Conservation (phyloP, 2,888 invertebrate species). For the Meteorus cinctellus region DNA sequence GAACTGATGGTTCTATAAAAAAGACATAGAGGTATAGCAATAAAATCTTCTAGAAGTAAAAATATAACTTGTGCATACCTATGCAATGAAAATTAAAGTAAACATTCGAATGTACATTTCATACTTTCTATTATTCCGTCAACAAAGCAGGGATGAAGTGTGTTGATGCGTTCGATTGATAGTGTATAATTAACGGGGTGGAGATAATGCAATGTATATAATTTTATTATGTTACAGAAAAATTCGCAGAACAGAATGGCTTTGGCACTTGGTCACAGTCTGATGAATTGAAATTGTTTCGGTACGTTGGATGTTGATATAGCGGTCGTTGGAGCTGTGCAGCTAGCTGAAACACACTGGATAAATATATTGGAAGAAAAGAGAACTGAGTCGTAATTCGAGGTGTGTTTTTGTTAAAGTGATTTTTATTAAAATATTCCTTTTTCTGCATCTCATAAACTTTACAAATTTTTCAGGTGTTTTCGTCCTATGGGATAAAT, state of each 20-base stretch:
- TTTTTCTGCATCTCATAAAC: constrained; percentile 17
- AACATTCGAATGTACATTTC: too few species aligned
- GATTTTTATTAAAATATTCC: neutral
- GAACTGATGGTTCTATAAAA: too few species aligned
- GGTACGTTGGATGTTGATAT: constrained; percentile 91
- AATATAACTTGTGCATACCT: too few species aligned
- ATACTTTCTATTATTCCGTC: too few species aligned
- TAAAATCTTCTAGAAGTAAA: too few species aligned
- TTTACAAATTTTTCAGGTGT: constrained; percentile 75
- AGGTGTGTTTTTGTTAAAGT: constrained; percentile 71
- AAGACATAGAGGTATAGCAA: too few species aligned
- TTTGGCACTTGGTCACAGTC: constrained; percentile 94
- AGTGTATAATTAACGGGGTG: neutral
- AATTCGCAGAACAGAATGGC: constrained; percentile 94
- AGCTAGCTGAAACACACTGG: constrained; percentile 82
- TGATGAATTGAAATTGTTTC: constrained; percentile 97
- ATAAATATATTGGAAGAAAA: constrained; percentile 82
- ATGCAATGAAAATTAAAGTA: too few species aligned
- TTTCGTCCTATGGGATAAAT: constrained; percentile 95
- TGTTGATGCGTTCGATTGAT: neutral
- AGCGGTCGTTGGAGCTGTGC: constrained; percentile 82
- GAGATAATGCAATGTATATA: too few species aligned
- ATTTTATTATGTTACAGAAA: constrained; percentile 75
- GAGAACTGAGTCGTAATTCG: constrained; percentile 94
- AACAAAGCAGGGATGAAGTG: constrained; percentile 1